Base-by-base conservation (phyloP, 30 jellyfish, hydroid and myxozoan species). In the Rhopilema esculentum region DNA sequence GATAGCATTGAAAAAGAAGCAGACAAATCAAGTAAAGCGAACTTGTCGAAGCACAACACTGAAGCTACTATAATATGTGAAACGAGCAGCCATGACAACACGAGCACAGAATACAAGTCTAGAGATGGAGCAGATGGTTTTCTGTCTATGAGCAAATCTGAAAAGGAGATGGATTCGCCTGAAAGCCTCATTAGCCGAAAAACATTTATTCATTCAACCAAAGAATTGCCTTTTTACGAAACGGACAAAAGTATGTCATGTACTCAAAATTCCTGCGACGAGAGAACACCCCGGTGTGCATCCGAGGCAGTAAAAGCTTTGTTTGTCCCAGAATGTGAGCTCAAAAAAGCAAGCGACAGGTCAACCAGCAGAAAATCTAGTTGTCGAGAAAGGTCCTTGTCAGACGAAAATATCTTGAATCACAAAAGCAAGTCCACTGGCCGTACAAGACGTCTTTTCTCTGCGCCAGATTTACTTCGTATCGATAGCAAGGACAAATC, bases 381-480 rank as follows among this genome's bases (percentile, higher is more conserved):
- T 12, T 40, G 9, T 12, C 57, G 63, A 28, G 62, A 9, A 29
- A 70, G 80, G 16, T 70, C 78, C 48, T 32, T 20, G 32, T 67
- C 80, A 24, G 80, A 27, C 29, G 80, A 27, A 57, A 70, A 28
- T 28, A 27, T 70, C 4, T 26, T 70, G 62, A 57, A 28, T 27
- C 21, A 28, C 24, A 23, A 17, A 15, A 70, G 16, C 8, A 62
- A 28, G 24, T 62, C 23, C 7, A 70, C 33, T 9, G n/a, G 52
- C 16, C 62, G 80, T 16, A 70, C 80, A 25, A 51, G 80, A 12
- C 6, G 80, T 6, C 28, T 70, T 4, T 57, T 27, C 49, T 70
- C 80, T 70, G 80, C 80, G 28, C 80, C 80, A 70, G 27, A 70
- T 70, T 24, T 70, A 1, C 49, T 12, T 28, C 80, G 27, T 8